phyloP scores from a whole-genome alignment of 35 echinoderm and acorn worm genomes.

The Apostichopus parvimensis region DNA sequence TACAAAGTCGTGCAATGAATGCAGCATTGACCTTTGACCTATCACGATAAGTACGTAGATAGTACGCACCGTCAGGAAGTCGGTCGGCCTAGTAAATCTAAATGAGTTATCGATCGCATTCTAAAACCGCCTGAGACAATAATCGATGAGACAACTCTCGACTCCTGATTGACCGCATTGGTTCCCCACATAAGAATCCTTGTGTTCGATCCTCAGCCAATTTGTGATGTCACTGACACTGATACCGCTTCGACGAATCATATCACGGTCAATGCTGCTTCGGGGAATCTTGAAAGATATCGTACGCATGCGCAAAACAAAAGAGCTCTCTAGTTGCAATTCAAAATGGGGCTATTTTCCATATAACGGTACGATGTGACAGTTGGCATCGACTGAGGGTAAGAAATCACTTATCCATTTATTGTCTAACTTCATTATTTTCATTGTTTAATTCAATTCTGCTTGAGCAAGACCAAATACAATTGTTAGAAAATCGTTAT shows the following conservation, averaged over 20 bases:
- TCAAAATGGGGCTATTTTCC: no score
- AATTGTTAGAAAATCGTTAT: no score
- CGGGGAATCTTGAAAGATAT: not conserved
- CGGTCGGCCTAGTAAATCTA: not conserved
- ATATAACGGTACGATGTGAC: no score
- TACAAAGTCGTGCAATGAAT: no score
- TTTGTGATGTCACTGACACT: slow-evolving; percentile 2
- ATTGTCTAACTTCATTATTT: no score
- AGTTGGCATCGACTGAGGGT: no score
- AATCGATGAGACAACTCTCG: slow-evolving; percentile 5
- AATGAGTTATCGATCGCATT: not conserved
- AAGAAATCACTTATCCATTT: no score
- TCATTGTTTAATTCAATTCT: no score
- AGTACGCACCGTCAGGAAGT: not conserved
- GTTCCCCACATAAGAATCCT: not conserved
- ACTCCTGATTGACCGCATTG: slow-evolving; percentile 13
- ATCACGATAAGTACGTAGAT: not conserved
- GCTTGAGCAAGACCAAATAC: no score
- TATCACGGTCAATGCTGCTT: not conserved
- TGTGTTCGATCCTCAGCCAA: not conserved
- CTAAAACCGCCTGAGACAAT: slow-evolving; percentile 15
- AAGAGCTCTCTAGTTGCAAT: no score
- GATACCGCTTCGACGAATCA: not conserved
- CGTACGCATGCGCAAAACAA: not conserved
- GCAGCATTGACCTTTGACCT: not conserved